phyloP scores from a whole-genome alignment of 2,888 invertebrate species.

The Nesidiocoris tenuis region DNA sequence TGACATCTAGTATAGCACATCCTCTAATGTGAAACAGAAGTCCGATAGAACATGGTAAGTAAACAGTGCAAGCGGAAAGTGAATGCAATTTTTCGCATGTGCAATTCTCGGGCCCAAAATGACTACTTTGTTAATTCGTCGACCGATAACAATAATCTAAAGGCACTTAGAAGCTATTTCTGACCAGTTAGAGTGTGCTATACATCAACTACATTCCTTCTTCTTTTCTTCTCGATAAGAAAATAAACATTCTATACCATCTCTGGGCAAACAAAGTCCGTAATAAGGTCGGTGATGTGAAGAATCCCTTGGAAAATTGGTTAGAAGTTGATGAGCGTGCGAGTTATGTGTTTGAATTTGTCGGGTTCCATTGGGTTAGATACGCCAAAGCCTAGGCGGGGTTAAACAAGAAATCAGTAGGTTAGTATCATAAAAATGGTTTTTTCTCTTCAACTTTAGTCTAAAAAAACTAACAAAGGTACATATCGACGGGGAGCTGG shows the following conservation, averaged over 20 bases:
- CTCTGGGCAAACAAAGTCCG: constrained; percentile 19
- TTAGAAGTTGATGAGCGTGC: constrained; percentile 45
- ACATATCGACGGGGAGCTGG: constrained; percentile 6
- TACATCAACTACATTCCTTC: constrained; percentile 39
- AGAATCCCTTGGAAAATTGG: constrained; percentile 42
- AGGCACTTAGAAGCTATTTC: constrained; percentile 16
- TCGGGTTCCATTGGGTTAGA: constrained; percentile 44
- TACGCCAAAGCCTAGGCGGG: constrained; percentile 48
- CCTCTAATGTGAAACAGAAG: constrained; percentile 1
- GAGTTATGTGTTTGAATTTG: constrained; percentile 45
- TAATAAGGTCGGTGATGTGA: constrained; percentile 40
- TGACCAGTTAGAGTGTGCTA: constrained; percentile 35
- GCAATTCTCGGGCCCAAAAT: constrained; percentile 25
- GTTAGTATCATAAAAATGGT: constrained; percentile 42
- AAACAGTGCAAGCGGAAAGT: constrained; percentile 38
- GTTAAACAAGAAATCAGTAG: constrained; percentile 48
- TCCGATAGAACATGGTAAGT: constrained; percentile 21
- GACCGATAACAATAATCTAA: neutral
- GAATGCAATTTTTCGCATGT: constrained; percentile 37
- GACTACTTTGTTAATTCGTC: constrained; percentile 10
- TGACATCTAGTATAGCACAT: constrained; percentile 37
- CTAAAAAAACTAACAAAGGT: constrained; percentile 30
- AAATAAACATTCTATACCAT: constrained; percentile 20
- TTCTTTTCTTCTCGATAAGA: constrained; percentile 13
- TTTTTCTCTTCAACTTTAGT: constrained; percentile 32